Conservation (phyloP, 2,113 vertebrate genomes). For the Amphiprion ocellaris region DNA sequence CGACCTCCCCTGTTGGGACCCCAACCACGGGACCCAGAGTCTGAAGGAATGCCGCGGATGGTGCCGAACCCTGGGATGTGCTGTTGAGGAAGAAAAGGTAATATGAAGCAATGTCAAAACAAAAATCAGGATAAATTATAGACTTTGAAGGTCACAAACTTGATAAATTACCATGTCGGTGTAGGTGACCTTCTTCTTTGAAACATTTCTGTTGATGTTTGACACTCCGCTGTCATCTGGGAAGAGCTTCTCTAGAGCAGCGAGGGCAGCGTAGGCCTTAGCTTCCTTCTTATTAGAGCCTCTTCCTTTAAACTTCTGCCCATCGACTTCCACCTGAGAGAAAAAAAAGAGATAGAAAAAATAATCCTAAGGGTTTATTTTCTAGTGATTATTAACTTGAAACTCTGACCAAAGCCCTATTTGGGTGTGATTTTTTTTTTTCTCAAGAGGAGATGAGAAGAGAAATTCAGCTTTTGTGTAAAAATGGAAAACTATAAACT, state of each 20-base stretch:
- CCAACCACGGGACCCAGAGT: conserved; percentile 84
- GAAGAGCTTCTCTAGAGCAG: conserved; percentile 93
- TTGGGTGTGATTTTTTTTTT: background rate
- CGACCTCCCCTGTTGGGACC: conserved; percentile 85
- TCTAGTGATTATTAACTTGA: no score
- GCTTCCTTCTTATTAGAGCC: conserved; percentile 98
- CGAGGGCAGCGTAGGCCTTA: conserved; percentile 93
- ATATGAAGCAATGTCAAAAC: background rate
- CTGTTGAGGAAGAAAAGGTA: conserved; percentile 53
- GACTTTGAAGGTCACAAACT: background rate
- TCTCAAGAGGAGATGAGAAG: no score
- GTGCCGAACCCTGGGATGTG: conserved; percentile 90
- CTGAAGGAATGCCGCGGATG: conserved; percentile 86
- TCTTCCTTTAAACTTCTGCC: conserved; percentile 95
- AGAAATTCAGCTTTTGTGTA: no score
- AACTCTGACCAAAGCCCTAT: no score
- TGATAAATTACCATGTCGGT: conserved; percentile 80
- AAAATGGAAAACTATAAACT: no score
- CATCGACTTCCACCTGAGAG: conserved; percentile 93
- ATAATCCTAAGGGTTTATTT: background rate
- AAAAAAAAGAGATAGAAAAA: background rate
- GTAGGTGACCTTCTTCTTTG: conserved; percentile 90
- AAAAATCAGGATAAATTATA: background rate
- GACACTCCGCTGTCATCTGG: conserved; percentile 78
- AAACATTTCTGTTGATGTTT: conserved; percentile 75